Conservation (phyloP, 2,888 invertebrate genomes). For the Caradrina clavipalpis region DNA sequence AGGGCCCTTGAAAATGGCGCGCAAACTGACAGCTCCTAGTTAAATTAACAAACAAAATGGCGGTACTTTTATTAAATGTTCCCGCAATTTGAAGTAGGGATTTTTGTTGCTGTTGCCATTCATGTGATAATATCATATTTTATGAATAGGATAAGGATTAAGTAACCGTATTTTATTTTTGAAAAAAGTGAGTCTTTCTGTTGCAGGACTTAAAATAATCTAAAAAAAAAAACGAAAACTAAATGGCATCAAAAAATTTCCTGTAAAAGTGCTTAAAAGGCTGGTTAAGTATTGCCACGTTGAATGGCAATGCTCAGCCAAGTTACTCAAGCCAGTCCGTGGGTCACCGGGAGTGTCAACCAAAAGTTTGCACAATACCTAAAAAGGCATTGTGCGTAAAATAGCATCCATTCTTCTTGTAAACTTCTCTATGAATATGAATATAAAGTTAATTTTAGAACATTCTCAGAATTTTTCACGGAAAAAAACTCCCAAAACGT, state of each 20-base stretch:
- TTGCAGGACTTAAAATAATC: too few species aligned
- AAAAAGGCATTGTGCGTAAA: not conserved
- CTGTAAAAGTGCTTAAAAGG: too few species aligned
- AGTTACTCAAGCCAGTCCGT: too few species aligned
- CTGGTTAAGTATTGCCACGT: too few species aligned
- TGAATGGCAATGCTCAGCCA: too few species aligned
- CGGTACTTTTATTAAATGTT: slow-evolving; percentile 49
- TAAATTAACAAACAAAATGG: slow-evolving; percentile 67
- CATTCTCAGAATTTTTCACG: slow-evolving; percentile 14
- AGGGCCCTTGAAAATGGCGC: slow-evolving; percentile 84
- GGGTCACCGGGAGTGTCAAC: too few species aligned
- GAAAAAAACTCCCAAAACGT: slow-evolving; percentile 4
- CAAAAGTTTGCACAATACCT: too few species aligned
- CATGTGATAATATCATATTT: slow-evolving; percentile 48
- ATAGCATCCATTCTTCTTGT: not conserved
- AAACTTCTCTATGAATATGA: not conserved
- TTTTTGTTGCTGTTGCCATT: slow-evolving; percentile 39
- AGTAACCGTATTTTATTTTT: not conserved
- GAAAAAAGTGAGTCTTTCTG: not conserved
- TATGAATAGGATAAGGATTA: slow-evolving; percentile 48
- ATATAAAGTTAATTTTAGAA: slow-evolving; percentile 8
- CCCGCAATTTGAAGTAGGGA: slow-evolving; percentile 43
- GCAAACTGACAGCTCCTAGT: slow-evolving; percentile 76
- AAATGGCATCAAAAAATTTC: too few species aligned
- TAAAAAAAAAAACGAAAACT: too few species aligned